Conservation (phyloP, 2,888 invertebrate genomes). For the Dynastes tityus region DNA sequence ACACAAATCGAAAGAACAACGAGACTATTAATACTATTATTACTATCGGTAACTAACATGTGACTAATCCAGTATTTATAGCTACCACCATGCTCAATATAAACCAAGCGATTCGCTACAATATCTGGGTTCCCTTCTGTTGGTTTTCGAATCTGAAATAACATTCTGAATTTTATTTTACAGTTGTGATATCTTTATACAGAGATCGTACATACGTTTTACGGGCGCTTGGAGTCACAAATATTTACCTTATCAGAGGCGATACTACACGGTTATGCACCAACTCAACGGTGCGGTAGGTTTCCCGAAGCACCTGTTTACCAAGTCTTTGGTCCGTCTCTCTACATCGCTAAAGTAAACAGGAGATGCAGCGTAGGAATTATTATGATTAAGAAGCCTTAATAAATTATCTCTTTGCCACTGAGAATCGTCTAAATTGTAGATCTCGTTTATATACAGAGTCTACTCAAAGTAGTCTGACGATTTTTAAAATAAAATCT, state of each 20-base stretch:
- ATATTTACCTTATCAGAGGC: conserved; percentile 18
- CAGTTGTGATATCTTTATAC: neutral
- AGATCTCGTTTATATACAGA: neutral
- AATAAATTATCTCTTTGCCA: neutral
- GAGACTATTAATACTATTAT: conserved; percentile 3
- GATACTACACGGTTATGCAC: neutral
- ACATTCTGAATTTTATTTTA: conserved; percentile 13
- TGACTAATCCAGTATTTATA: conserved; percentile 8
- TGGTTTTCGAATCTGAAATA: neutral
- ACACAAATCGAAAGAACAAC: neutral
- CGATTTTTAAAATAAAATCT: too few relatives aligned
- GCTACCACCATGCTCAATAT: neutral
- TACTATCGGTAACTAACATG: neutral
- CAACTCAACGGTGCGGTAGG: neutral
- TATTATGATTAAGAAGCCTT: conserved; percentile 7
- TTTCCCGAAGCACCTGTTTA: conserved; percentile 9
- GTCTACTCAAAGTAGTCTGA: neutral
- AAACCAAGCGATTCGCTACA: conserved; percentile 4
- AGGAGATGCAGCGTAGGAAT: neutral
- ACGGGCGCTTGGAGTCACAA: neutral
- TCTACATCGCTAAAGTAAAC: conserved; percentile 2
- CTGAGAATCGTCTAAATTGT: neutral
- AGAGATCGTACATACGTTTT: neutral
- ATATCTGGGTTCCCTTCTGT: neutral
- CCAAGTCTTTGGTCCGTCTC: neutral